These are phyloP conservation scores for Trypoxylus dichotomus DNA, from an alignment of 1,140 invertebrate genomes.

Conservation along the genomic window DNA sequence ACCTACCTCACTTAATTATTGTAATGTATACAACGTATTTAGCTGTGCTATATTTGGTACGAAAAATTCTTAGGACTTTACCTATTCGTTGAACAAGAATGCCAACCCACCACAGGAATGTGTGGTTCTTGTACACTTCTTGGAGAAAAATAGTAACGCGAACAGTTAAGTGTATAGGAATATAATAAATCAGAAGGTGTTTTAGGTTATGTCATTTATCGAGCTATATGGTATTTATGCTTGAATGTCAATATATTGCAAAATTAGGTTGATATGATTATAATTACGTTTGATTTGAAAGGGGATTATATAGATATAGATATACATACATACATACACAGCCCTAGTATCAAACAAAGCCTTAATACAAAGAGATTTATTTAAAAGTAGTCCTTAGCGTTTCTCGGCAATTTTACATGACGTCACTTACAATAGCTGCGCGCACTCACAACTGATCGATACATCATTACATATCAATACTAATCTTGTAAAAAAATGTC, in stretches of 20 bases:
- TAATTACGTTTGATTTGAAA: background rate
- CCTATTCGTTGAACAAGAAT: background rate
- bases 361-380: no score
- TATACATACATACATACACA: no score
- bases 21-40: background rate
- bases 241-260: slow-evolving; percentile 13
- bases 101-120: slow-evolving; percentile 16
- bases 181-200: slow-evolving; percentile 5
- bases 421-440: no score
- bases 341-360: no score
- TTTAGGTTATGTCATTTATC: slow-evolving; percentile 6
- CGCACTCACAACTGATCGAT: no score
- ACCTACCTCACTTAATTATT: slow-evolving; percentile 4
- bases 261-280: slow-evolving; percentile 5
- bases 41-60: background rate
- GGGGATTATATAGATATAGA: background rate
- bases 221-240: background rate
- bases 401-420: no score
- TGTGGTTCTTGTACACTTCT: background rate
- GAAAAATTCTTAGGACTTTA: background rate
- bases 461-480: no score
- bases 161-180: background rate
- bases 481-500: no score
- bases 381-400: no score
- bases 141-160: background rate